Conservation (phyloP, 2,797 vertebrate genomes). For the Chelon labrosus region DNA sequence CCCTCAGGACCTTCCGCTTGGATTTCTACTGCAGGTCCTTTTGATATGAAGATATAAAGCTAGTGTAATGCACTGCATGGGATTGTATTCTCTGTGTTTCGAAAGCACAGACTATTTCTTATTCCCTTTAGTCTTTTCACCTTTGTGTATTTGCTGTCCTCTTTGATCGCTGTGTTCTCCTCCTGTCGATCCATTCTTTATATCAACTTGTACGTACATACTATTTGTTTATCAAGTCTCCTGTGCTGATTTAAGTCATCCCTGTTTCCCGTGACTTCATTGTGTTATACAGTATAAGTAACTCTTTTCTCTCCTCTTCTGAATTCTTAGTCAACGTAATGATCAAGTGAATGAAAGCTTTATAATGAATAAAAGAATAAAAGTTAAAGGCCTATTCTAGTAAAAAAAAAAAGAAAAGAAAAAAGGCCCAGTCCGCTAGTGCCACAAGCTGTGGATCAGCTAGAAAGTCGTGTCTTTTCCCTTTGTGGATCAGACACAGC, state of each 20-base stretch:
- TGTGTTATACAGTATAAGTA: conserved; percentile 6
- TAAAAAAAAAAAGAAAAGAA: conserved; percentile 1
- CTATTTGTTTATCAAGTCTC: conserved; percentile 8
- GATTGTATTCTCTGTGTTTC: background rate
- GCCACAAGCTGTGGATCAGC: background rate
- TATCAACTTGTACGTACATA: background rate
- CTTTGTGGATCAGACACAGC: conserved; percentile 42
- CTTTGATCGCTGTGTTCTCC: background rate
- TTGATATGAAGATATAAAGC: conserved; percentile 25
- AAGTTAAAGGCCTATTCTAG: conserved; percentile 3
- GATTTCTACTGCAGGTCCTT: conserved; percentile 21
- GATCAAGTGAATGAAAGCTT: conserved; percentile 3
- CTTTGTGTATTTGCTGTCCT: conserved; percentile 24
- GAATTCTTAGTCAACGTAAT: conserved; percentile 10
- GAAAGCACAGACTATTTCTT: conserved; percentile 6
- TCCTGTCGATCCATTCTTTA: background rate
- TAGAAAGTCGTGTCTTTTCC: background rate
- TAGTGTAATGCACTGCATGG: background rate
- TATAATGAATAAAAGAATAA: conserved; percentile 3
- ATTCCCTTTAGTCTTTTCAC: conserved; percentile 25
- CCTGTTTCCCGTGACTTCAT: background rate
- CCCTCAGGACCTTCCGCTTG: conserved; percentile 13
- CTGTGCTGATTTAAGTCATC: conserved; percentile 19
- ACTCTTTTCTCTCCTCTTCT: background rate
- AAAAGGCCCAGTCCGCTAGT: conserved; percentile 7